phyloP scores from a whole-genome alignment of 2,797 vertebrate genomes.

The Masticophis lateralis region DNA sequence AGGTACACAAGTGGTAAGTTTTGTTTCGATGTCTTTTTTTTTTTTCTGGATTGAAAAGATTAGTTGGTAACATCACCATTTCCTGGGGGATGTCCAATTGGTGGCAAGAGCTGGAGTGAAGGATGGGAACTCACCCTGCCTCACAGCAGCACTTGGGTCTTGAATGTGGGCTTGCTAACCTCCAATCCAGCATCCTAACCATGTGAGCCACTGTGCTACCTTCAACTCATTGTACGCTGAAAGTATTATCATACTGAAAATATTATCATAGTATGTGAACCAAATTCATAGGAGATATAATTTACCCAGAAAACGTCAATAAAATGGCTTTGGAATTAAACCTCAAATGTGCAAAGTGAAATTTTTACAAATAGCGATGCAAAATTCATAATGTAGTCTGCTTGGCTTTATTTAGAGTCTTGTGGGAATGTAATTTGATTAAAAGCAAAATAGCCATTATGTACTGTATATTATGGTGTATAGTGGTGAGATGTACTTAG shows the following conservation, averaged over 20 bases:
- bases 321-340: neutral
- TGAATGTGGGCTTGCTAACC: neutral
- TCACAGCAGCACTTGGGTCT: neutral
- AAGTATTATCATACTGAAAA: neutral
- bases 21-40: neutral
- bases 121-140: neutral
- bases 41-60: neutral
- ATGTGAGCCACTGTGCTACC: neutral
- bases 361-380: neutral
- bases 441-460: neutral
- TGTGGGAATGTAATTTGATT: neutral
- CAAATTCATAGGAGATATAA: neutral
- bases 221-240: neutral
- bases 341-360: neutral
- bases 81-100: neutral
- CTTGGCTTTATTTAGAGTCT: neutral
- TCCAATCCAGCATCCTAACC: neutral
- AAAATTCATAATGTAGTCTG: neutral
- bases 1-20: slow-evolving; percentile 26
- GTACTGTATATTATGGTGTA: neutral
- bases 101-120: neutral
- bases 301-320: neutral
- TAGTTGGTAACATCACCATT: neutral
- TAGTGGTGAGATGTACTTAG: neutral
- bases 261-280: neutral